These are phyloP conservation scores for Conchocele bisecta DNA, from an alignment of 2,888 invertebrate species.

Conservation along the genomic window DNA sequence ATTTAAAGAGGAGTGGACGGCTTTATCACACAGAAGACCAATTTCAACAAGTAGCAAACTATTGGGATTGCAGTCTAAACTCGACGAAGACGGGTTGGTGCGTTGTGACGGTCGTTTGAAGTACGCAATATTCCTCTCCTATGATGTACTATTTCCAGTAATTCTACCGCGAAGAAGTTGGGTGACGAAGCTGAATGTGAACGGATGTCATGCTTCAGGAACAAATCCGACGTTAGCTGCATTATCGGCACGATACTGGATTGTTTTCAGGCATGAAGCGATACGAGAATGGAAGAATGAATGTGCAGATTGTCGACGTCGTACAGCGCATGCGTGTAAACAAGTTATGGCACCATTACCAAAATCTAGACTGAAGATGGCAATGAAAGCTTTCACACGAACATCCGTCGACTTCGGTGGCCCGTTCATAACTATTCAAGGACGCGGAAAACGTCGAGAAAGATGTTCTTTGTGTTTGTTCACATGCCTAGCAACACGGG, in stretches of 20 bases:
- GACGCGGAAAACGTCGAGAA: no score
- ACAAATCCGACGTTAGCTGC: constrained; percentile 43
- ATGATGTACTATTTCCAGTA: constrained; percentile 32
- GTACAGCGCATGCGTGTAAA: constrained; percentile 12
- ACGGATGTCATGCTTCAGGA: constrained; percentile 39
- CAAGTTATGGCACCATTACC: constrained; percentile 49
- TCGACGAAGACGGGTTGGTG: constrained; percentile 32
- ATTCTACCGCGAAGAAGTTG: constrained; percentile 40
- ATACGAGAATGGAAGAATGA: no score
- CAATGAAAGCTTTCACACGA: constrained; percentile 27
- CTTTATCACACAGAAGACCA: no score
- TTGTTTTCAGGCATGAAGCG: no score
- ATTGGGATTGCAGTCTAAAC: no score
- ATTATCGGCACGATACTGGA: no score
- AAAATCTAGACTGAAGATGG: not conserved
- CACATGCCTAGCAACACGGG: constrained; percentile 47
- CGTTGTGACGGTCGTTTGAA: constrained; percentile 11
- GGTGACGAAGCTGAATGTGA: constrained; percentile 45
- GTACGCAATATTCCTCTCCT: constrained; percentile 35
- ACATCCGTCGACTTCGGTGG: constrained; percentile 41
- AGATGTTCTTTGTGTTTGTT: constrained; percentile 54
- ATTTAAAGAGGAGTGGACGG: no score
- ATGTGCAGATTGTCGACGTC: constrained; percentile 14
- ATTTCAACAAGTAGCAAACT: no score
- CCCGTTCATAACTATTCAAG: constrained; percentile 42